A percentile compares a stretch with the other conserved stretches of the same genome.
phyloP scores from a whole-genome alignment of 2,888 invertebrate species.

The Drosophila niveifrons region DNA sequence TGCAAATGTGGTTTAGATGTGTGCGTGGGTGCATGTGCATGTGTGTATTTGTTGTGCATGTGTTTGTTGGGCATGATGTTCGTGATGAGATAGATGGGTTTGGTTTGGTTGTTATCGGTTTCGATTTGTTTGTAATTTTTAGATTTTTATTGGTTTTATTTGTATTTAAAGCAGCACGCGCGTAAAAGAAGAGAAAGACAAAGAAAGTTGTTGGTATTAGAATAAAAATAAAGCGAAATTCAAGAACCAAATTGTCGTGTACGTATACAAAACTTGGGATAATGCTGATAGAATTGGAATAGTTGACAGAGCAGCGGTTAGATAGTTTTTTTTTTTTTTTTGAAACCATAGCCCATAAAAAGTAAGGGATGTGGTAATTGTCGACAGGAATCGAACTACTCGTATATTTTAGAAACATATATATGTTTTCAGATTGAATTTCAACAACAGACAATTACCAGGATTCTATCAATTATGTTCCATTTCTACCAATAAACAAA shows the following conservation, averaged over 20 bases:
- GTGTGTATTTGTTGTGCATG: constrained; percentile 39
- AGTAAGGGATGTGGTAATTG: neutral
- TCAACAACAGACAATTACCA: neutral
- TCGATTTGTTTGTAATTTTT: neutral
- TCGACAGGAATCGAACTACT: neutral
- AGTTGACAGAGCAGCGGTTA: constrained; percentile 15
- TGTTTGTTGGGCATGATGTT: constrained; percentile 11
- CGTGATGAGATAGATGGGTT: constrained; percentile 53
- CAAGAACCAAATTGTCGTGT: constrained; percentile 68
- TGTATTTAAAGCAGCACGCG: constrained; percentile 75
- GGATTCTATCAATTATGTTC: constrained; percentile 16
- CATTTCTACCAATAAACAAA: constrained; percentile 13
- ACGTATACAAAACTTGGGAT: constrained; percentile 44
- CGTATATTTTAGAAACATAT: neutral
- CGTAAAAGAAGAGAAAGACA: constrained; percentile 80
- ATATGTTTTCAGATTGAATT: neutral
- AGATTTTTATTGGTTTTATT: constrained; percentile 27
- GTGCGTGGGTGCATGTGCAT: constrained; percentile 35
- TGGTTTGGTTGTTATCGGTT: constrained; percentile 23
- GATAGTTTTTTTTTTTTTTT: neutral
- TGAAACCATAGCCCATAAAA: constrained; percentile 7
- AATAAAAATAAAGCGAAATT: constrained; percentile 78
- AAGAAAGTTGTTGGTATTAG: constrained; percentile 80
- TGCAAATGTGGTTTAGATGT: constrained; percentile 56
- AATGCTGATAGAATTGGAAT: constrained; percentile 31